Evolutionary conservation across 30 jellyfish, hydroid and myxozoan genomes (phyloP).

Genomic region (Chironex yamaguchii): DNA sequence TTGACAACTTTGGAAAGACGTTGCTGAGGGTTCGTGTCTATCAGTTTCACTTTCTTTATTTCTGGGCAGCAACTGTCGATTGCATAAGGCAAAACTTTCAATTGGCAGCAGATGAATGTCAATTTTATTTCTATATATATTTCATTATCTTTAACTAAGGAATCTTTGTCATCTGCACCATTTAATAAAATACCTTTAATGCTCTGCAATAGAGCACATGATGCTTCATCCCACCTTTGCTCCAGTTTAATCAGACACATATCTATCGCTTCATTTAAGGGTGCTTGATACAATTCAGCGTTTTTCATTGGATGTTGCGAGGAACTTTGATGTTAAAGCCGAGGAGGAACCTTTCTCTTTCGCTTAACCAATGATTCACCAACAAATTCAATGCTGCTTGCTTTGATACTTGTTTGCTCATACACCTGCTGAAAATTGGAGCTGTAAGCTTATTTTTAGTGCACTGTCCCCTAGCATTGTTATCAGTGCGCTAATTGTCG

Average conservation of each 20-base stretch:
- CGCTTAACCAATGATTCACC: slow-evolving; percentile 33
- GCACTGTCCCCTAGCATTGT: slow-evolving; percentile 29
- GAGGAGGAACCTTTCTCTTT: slow-evolving; percentile 23
- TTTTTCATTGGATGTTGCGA: slow-evolving; percentile 5
- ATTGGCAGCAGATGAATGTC: slow-evolving; percentile 12
- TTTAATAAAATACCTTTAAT: slow-evolving; percentile 23
- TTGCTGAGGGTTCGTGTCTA: neutral
- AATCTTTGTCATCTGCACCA: slow-evolving; percentile 26
- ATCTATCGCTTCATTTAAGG: slow-evolving; percentile 21
- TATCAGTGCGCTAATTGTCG: too few species aligned
- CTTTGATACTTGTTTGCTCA: slow-evolving; percentile 15
- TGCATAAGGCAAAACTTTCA: slow-evolving; percentile 7
- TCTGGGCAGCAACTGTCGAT: slow-evolving; percentile 6
- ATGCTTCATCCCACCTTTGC: slow-evolving; percentile 14
- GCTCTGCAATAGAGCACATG: slow-evolving; percentile 40
- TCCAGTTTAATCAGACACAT: slow-evolving; percentile 27
- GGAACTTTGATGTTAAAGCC: slow-evolving; percentile 10
- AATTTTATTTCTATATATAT: neutral
- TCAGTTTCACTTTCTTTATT: slow-evolving; percentile 23
- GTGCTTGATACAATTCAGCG: slow-evolving; percentile 21
- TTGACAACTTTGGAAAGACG: slow-evolving; percentile 15
- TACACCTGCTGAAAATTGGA: slow-evolving; percentile 7
- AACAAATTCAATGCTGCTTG: neutral
- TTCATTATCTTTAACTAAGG: slow-evolving; percentile 3
- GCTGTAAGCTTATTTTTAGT: slow-evolving; percentile 23